A percentile compares a stretch with the other conserved stretches of the same genome.
Conservation (phyloP, 2,113 vertebrate species). For the Macroglossus sobrinus region DNA sequence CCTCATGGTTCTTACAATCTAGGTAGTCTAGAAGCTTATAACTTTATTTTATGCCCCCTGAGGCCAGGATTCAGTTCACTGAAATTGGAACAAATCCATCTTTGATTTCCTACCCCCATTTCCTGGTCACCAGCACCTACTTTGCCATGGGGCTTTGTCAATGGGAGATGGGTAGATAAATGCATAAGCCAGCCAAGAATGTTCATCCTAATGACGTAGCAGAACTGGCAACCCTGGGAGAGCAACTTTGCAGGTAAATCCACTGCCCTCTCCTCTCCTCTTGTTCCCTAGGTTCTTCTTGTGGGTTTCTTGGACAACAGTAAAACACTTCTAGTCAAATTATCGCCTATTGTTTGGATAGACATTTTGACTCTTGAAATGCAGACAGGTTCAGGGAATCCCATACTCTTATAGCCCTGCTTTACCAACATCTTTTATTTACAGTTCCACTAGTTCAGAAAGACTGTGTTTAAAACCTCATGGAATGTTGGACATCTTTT, state of each 20-base stretch:
- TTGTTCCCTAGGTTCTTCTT: neutral
- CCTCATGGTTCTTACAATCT: neutral
- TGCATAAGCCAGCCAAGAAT: neutral
- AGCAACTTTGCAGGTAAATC: neutral
- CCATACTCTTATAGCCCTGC: neutral
- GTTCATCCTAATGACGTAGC: neutral
- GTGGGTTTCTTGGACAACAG: neutral
- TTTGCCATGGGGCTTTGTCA: slow-evolving; percentile 11
- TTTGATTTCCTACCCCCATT: neutral
- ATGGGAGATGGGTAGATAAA: neutral
- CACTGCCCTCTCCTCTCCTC: neutral
- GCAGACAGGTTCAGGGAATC: neutral
- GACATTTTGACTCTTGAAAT: neutral
- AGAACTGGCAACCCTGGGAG: neutral
- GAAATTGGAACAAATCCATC: neutral
- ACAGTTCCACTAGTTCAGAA: neutral
- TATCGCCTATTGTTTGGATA: slow-evolving; percentile 2
- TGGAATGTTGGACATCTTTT: neutral
- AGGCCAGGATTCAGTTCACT: neutral
- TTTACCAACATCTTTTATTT: neutral
- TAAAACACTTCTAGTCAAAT: neutral
- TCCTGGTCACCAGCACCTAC: neutral
- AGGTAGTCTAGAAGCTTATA: neutral
- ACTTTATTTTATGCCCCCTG: neutral
- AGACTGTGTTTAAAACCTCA: neutral